Percentiles rank a stretch among this genome's conserved stretches.
Conservation (phyloP, 2,113 vertebrate genomes). For the Rattus rattus region DNA sequence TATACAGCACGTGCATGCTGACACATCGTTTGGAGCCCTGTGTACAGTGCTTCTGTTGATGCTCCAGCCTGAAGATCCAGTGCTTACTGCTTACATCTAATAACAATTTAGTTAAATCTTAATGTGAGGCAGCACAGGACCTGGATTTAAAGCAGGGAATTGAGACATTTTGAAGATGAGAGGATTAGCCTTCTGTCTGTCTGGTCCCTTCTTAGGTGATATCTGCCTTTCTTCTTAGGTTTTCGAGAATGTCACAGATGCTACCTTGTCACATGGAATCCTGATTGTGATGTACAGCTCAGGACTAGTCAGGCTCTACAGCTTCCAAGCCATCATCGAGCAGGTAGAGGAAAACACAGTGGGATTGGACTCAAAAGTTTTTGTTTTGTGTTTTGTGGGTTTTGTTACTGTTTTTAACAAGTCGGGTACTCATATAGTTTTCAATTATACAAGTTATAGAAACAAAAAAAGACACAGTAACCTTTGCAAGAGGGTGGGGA, state of each 20-base stretch:
- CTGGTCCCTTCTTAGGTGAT: slow-evolving; percentile 72
- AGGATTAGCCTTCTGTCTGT: slow-evolving; percentile 29
- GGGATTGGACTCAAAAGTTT: slow-evolving; percentile 24
- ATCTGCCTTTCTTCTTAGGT: slow-evolving; percentile 87
- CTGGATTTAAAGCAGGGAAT: background rate
- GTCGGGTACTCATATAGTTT: background rate
- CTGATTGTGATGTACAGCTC: slow-evolving; percentile 94
- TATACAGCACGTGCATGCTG: slow-evolving; percentile 60
- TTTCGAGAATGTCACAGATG: slow-evolving; percentile 95
- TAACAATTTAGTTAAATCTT: slow-evolving; percentile 68
- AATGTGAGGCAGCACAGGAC: slow-evolving; percentile 3
- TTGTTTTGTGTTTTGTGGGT: slow-evolving; percentile 20
- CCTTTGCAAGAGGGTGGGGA: slow-evolving; percentile 45
- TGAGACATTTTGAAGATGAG: slow-evolving; percentile 62
- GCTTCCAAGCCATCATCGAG: slow-evolving; percentile 92
- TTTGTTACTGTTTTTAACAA: slow-evolving; percentile 16
- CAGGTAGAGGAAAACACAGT: slow-evolving; percentile 86
- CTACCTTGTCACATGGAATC: slow-evolving; percentile 93
- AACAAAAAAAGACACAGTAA: slow-evolving; percentile 52
- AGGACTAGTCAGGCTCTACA: slow-evolving; percentile 94
- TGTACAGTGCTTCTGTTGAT: slow-evolving; percentile 49
- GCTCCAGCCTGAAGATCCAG: background rate
- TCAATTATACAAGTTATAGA: slow-evolving; percentile 33
- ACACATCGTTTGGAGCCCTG: slow-evolving; percentile 42
- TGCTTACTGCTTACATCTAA: slow-evolving; percentile 27